A percentile compares a stretch with the other conserved stretches of the same genome.
These are phyloP conservation scores for Suncus etruscus DNA, from an alignment of 2,113 vertebrate genomes.

Conservation along the genomic window DNA sequence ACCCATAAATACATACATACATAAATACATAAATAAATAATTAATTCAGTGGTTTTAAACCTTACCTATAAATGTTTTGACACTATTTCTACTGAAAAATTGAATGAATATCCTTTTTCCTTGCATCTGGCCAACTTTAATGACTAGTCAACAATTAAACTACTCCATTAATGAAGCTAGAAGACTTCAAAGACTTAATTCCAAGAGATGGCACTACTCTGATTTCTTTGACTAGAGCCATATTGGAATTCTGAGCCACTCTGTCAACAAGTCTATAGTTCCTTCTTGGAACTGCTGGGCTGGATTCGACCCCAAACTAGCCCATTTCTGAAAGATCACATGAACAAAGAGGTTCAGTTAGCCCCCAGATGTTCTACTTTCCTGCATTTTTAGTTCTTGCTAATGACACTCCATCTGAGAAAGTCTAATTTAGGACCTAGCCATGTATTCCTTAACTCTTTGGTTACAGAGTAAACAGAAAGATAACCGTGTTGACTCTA, in stretches of 20 bases:
- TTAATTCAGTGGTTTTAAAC: neutral
- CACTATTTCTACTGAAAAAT: neutral
- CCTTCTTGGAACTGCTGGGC: neutral
- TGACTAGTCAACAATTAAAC: neutral
- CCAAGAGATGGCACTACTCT: neutral
- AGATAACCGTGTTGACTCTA: neutral
- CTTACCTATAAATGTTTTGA: conserved; percentile 5
- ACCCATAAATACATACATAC: too few species aligned
- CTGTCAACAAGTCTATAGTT: neutral
- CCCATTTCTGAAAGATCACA: neutral
- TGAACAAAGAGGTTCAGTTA: neutral
- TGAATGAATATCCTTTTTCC: neutral
- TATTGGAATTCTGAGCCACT: neutral
- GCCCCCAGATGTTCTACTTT: neutral
- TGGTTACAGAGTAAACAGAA: neutral
- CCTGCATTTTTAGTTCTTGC: neutral
- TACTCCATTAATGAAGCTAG: neutral
- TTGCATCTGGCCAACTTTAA: neutral
- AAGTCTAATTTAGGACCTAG: neutral
- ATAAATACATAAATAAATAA: too few species aligned
- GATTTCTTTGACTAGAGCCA: neutral
- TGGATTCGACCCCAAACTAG: neutral
- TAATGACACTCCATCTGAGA: neutral
- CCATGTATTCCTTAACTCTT: neutral
- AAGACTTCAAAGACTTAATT: neutral